Conservation (phyloP, 2,888 invertebrate genomes). For the Caenorhabditis doughertyi region DNA sequence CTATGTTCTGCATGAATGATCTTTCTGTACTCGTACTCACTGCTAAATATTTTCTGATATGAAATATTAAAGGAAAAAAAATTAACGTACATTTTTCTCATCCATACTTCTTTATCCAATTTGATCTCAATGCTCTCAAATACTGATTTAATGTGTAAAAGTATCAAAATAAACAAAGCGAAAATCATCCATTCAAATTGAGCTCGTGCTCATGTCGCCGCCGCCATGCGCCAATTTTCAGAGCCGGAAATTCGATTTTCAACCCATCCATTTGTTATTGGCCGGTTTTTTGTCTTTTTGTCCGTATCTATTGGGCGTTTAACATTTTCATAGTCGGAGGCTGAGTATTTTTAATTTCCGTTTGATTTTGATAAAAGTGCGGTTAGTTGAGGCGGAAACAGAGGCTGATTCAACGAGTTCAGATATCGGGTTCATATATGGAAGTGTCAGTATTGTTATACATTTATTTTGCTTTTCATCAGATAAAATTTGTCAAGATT, state of each 20-base stretch:
- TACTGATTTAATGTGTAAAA: neutral
- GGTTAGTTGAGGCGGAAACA: neutral
- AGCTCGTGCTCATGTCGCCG: constrained; percentile 22
- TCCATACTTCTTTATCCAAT: too few species aligned
- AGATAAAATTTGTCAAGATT: too few species aligned
- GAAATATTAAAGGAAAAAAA: too few species aligned
- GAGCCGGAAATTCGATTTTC: constrained; percentile 57
- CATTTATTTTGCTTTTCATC: too few species aligned
- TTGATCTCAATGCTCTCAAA: neutral
- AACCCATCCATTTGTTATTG: constrained; percentile 55
- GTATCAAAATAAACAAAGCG: neutral
- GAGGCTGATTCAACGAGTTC: neutral
- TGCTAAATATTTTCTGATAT: too few species aligned
- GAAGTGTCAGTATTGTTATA: neutral
- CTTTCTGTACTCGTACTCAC: too few species aligned
- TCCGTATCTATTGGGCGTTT: neutral
- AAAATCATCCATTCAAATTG: constrained; percentile 17
- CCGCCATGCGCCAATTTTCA: constrained; percentile 24
- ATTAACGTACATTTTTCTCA: too few species aligned
- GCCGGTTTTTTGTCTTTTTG: constrained; percentile 23
- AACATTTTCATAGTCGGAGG: constrained; percentile 12
- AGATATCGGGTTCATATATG: neutral
- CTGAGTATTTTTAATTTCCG: constrained; percentile 4
- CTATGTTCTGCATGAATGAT: too few species aligned
- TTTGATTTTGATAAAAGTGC: neutral